These are phyloP conservation scores for Drosophila peninsularis DNA, from an alignment of 2,888 invertebrate species.

Conservation along the genomic window DNA sequence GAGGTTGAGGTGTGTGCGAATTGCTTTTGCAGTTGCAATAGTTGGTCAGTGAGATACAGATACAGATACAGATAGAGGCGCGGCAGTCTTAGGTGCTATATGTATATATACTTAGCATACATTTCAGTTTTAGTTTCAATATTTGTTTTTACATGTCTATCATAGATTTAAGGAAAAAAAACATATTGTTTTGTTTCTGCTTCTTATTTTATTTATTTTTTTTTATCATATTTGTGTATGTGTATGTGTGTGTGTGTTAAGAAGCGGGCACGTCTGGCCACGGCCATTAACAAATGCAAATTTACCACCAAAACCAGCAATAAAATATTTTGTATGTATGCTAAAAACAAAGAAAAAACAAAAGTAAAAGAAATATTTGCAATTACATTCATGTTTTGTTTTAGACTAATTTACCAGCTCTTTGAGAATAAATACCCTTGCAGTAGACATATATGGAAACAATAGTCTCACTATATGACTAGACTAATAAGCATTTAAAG, in stretches of 20 bases:
- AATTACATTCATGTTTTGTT: constrained; percentile 67
- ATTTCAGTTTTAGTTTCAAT: constrained; percentile 57
- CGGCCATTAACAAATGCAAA: constrained; percentile 80
- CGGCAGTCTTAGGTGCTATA: constrained; percentile 63
- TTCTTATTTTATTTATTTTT: background rate
- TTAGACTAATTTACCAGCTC: background rate
- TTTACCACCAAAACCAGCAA: constrained; percentile 84
- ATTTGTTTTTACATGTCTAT: constrained; percentile 55
- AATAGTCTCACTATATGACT: too few species aligned
- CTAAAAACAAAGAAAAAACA: constrained; percentile 83
- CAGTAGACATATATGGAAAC: background rate
- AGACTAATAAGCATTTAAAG: too few species aligned
- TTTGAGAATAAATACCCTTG: constrained; percentile 1
- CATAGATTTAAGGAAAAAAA: constrained; percentile 42
- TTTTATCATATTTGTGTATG: constrained; percentile 6
- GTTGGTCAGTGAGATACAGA: constrained; percentile 69
- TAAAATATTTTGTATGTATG: constrained; percentile 82
- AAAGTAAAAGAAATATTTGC: constrained; percentile 77
- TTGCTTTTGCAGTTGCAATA: constrained; percentile 63
- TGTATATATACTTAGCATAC: constrained; percentile 56
- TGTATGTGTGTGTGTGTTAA: constrained; percentile 52
- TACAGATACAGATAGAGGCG: constrained; percentile 42
- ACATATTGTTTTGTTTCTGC: constrained; percentile 33
- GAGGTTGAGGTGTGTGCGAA: constrained; percentile 63
- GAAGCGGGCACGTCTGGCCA: constrained; percentile 77